Evolutionary conservation across 2,797 vertebrate species (phyloP).

Genomic region (Trematomus bernacchii): DNA sequence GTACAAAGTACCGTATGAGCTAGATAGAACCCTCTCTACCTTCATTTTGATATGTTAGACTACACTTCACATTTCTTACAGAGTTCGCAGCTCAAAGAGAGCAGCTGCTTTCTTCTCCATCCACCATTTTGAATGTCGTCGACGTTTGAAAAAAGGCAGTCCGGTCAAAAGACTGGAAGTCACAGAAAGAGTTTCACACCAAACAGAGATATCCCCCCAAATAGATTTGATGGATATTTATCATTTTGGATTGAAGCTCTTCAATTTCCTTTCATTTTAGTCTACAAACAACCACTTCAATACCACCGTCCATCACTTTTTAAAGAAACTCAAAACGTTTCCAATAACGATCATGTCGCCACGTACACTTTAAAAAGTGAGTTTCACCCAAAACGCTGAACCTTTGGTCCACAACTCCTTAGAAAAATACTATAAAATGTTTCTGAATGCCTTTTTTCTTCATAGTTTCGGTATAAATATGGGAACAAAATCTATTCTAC

Average conservation of each 20-base stretch:
- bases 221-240: slow-evolving; percentile 33
- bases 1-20: slow-evolving; percentile 65
- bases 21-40: slow-evolving; percentile 50
- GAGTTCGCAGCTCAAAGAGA: slow-evolving; percentile 41
- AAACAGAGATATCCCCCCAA: slow-evolving; percentile 39
- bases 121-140: slow-evolving; percentile 67
- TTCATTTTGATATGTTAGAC: slow-evolving; percentile 74
- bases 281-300: slow-evolving; percentile 56
- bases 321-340: slow-evolving; percentile 68
- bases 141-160: slow-evolving; percentile 69
- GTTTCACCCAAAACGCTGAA: slow-evolving; percentile 78
- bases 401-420: slow-evolving; percentile 84
- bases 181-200: slow-evolving; percentile 62
- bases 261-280: slow-evolving; percentile 53
- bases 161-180: slow-evolving; percentile 69
- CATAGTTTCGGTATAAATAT: slow-evolving; percentile 83
- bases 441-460: slow-evolving; percentile 77
- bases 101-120: slow-evolving; percentile 44
- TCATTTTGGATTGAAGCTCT: slow-evolving; percentile 57
- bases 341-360: slow-evolving; percentile 54
- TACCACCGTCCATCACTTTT: slow-evolving; percentile 56
- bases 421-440: slow-evolving; percentile 89
- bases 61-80: slow-evolving; percentile 40
- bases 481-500: slow-evolving; percentile 82
- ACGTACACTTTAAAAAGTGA: slow-evolving; percentile 74